A percentile compares a stretch with the other conserved stretches of the same genome.
Conservation (phyloP, 2,888 invertebrate genomes). For the Caenorhabditis sp. region DNA sequence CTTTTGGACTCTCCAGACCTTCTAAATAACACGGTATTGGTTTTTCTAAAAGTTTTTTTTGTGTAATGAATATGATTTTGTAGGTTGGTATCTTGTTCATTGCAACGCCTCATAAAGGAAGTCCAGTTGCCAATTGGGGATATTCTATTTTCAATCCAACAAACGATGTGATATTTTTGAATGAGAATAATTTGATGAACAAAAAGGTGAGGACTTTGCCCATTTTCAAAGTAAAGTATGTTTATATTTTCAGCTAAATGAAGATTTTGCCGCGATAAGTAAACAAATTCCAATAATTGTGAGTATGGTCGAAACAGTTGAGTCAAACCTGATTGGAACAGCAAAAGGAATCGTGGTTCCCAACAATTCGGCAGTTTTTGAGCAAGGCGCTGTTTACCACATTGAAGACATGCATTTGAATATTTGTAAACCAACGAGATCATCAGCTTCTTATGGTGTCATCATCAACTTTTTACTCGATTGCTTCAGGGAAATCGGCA, state of each 20-base stretch:
- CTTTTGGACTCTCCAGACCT: constrained; percentile 56
- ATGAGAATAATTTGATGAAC: constrained; percentile 54
- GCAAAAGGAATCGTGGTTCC: constrained; percentile 60
- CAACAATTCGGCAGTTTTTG: constrained; percentile 61
- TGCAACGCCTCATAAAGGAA: constrained; percentile 65
- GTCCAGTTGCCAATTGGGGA: constrained; percentile 60
- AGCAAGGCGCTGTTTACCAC: constrained; percentile 58
- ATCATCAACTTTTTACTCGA: constrained; percentile 62
- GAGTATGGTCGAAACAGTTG: constrained; percentile 59
- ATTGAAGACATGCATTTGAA: constrained; percentile 61
- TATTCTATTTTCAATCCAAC: constrained; percentile 57
- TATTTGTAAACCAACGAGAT: constrained; percentile 61
- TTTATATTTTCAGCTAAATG: constrained; percentile 51
- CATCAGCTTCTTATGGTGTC: constrained; percentile 59
- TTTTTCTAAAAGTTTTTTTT: no score
- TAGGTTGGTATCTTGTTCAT: constrained; percentile 65
- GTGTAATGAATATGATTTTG: neutral
- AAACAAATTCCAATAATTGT: constrained; percentile 58
- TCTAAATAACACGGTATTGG: constrained; percentile 14
- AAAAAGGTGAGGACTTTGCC: constrained; percentile 51
- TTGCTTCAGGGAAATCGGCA: constrained; percentile 24
- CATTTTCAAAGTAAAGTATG: no score
- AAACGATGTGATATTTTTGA: constrained; percentile 59
- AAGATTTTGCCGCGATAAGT: constrained; percentile 51
- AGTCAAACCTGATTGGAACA: constrained; percentile 53